phyloP scores from a whole-genome alignment of 2,113 vertebrate species.

The Rana temporaria region DNA sequence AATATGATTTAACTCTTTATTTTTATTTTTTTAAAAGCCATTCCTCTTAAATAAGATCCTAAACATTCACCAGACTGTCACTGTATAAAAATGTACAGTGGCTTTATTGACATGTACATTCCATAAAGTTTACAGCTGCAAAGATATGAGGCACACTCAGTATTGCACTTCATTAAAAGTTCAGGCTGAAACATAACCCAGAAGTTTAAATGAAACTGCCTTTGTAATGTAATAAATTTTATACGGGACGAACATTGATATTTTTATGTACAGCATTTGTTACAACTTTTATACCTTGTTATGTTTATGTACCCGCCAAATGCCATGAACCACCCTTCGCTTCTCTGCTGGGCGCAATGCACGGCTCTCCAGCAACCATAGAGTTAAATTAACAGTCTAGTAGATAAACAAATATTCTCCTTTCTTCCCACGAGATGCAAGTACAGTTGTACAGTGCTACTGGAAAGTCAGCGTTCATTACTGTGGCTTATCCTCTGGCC shows the following conservation, averaged over 20 bases:
- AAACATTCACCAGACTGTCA: slow-evolving; percentile 77
- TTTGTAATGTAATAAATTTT: slow-evolving; percentile 96
- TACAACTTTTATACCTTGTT: slow-evolving; percentile 82
- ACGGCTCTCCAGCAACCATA: slow-evolving; percentile 35
- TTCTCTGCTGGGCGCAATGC: slow-evolving; percentile 14
- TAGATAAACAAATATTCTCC: slow-evolving; percentile 80
- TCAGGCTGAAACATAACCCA: slow-evolving; percentile 99
- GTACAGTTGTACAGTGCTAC: slow-evolving; percentile 97
- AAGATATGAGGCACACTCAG: slow-evolving; percentile 99
- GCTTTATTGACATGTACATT: slow-evolving; percentile 99
- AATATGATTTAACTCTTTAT: slow-evolving; percentile 51
- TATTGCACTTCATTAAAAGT: slow-evolving; percentile 99
- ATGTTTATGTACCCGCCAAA: slow-evolving; percentile 91
- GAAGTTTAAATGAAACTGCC: slow-evolving; percentile 98
- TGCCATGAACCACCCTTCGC: slow-evolving; percentile 70
- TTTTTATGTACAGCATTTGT: slow-evolving; percentile 81
- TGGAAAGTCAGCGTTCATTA: slow-evolving; percentile 93
- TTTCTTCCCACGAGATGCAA: slow-evolving; percentile 86
- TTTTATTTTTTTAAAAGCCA: slow-evolving; percentile 57
- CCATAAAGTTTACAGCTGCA: slow-evolving; percentile 98
- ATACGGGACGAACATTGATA: slow-evolving; percentile 98
- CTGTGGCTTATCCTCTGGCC: slow-evolving; percentile 62
- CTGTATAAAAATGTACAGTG: slow-evolving; percentile 99
- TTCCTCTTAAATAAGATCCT: slow-evolving; percentile 60
- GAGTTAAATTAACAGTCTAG: slow-evolving; percentile 84